Conservation (phyloP, 92 coral and sea anemone species). For the Parazoanthus atlanticus region DNA sequence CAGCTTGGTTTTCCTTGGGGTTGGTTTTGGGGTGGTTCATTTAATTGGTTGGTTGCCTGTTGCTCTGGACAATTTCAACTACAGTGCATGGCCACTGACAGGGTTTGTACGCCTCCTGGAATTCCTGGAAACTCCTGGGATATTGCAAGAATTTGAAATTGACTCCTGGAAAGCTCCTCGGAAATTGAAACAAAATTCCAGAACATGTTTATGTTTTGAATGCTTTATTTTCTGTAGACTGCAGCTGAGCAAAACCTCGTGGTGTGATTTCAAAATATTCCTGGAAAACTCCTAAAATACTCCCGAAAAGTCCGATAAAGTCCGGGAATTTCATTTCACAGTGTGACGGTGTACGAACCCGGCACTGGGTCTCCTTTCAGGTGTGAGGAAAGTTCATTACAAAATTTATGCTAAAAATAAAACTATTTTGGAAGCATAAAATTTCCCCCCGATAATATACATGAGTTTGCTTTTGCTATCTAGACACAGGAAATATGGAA, state of each 20-base stretch:
- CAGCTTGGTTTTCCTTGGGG: neutral
- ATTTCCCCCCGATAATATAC: neutral
- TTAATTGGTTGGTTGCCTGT: slow-evolving; percentile 67
- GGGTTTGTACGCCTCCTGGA: neutral
- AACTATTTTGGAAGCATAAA: neutral
- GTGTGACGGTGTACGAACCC: too few species aligned
- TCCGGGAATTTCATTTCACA: too few species aligned
- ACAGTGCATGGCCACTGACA: slow-evolving; percentile 73
- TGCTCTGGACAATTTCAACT: slow-evolving; percentile 84
- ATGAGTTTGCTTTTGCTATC: neutral
- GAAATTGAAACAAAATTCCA: too few species aligned
- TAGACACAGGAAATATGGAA: slow-evolving; percentile 99
- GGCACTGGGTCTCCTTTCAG: neutral
- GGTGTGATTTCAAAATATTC: too few species aligned
- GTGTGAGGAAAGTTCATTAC: too few species aligned
- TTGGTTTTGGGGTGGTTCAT: slow-evolving; percentile 41
- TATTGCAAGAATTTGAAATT: too few species aligned
- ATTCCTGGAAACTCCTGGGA: neutral
- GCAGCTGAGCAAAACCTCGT: too few species aligned
- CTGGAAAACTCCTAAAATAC: too few species aligned
- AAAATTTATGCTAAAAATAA: neutral
- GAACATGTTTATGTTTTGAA: too few species aligned
- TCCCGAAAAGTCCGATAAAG: too few species aligned
- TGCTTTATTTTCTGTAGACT: too few species aligned
- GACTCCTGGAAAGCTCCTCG: too few species aligned